Percentiles rank a stretch among this genome's conserved stretches.
Conservation (phyloP, 2,113 vertebrate genomes). For the Neodon shergylaensis region DNA sequence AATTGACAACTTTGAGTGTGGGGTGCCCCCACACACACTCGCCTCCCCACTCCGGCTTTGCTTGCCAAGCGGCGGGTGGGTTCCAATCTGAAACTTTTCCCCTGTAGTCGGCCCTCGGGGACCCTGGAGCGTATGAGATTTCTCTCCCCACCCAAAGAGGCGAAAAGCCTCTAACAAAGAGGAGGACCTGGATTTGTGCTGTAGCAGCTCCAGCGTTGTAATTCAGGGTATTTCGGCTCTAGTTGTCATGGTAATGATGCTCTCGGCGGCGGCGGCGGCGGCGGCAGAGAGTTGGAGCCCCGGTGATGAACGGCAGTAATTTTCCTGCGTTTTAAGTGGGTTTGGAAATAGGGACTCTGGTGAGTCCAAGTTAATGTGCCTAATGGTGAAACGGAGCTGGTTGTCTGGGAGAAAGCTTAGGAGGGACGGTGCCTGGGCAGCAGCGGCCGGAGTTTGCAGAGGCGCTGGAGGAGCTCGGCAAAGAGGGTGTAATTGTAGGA, state of each 20-base stretch:
- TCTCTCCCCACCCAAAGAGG: constrained; percentile 66
- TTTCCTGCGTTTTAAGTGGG: constrained; percentile 81
- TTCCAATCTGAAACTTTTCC: constrained; percentile 81
- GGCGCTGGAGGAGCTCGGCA: constrained; percentile 65
- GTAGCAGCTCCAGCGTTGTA: constrained; percentile 82
- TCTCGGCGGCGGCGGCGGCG: constrained; percentile 84
- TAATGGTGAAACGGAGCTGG: constrained; percentile 73
- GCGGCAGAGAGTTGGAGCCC: constrained; percentile 78
- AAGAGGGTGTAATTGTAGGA: constrained; percentile 80
- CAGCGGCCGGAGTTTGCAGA: constrained; percentile 28
- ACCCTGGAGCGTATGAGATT: constrained; percentile 63
- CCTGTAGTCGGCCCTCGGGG: constrained; percentile 42
- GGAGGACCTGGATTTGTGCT: constrained; percentile 71
- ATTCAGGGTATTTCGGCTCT: constrained; percentile 89
- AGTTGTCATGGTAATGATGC: constrained; percentile 99
- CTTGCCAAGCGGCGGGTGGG: constrained; percentile 40
- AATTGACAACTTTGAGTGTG: constrained; percentile 76
- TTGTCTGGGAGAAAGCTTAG: constrained; percentile 65
- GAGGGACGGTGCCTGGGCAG: constrained; percentile 46
- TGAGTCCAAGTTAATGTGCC: constrained; percentile 72
- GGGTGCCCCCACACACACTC: neutral
- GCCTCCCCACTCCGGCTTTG: neutral
- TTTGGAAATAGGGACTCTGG: constrained; percentile 76
- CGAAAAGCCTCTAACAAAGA: constrained; percentile 75
- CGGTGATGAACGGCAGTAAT: constrained; percentile 85